phyloP scores from a whole-genome alignment of 2,797 vertebrate genomes.

The Lepidocolaptes lacrymiger region DNA sequence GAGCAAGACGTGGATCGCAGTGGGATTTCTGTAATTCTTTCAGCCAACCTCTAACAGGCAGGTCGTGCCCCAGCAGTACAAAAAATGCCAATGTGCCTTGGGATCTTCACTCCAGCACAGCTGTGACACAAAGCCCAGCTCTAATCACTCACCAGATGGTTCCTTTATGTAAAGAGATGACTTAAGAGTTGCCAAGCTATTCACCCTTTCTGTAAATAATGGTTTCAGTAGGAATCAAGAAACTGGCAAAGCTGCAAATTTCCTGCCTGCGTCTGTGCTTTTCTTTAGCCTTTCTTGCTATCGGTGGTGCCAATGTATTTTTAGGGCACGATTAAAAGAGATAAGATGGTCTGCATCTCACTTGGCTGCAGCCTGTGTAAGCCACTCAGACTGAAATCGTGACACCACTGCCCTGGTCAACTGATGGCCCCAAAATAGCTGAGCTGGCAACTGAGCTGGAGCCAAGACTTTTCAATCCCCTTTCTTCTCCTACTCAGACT shows the following conservation, averaged over 20 bases:
- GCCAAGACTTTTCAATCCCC: neutral
- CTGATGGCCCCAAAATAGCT: neutral
- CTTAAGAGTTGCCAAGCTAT: conserved; percentile 62
- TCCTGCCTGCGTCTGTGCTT: neutral
- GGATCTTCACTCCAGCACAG: neutral
- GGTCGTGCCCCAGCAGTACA: neutral
- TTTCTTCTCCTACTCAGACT: neutral
- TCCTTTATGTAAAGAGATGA: conserved; percentile 33
- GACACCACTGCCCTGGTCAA: neutral
- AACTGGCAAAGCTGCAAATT: conserved; percentile 23
- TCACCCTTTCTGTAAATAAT: conserved; percentile 66
- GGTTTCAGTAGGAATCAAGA: neutral
- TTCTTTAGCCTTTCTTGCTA: conserved; percentile 1
- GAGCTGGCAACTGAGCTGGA: neutral
- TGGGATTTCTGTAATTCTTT: neutral
- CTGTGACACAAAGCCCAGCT: neutral
- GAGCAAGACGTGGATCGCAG: neutral
- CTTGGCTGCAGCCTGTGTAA: neutral
- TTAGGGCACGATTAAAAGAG: neutral
- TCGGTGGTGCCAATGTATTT: conserved; percentile 30
- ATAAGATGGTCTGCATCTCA: neutral
- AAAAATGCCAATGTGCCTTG: neutral
- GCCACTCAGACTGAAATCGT: neutral
- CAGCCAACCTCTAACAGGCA: neutral
- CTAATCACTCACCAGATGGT: conserved; percentile 58